Base-by-base conservation (phyloP, 2,113 vertebrate genomes). In the Zootoca vivipara region DNA sequence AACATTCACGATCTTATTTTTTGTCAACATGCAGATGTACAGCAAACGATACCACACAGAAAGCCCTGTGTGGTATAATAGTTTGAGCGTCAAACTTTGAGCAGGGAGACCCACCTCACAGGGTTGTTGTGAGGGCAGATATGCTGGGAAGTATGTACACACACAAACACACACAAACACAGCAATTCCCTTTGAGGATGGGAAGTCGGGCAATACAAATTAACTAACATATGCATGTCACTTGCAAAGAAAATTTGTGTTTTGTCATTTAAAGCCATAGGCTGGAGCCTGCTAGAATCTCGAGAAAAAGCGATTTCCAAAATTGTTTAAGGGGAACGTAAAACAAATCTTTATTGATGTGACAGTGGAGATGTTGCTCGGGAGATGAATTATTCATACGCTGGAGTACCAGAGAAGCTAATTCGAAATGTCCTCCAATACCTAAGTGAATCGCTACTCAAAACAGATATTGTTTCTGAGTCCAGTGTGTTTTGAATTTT, bases 331-430 rank as follows among this genome's bases (percentile, higher is more conserved):
- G 26, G 58, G 35, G 89, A 93, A 90, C 3, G 65, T 92, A 81
- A 93, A 94, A 85, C 56, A 82, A 90, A 82, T 85, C 26, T 75
- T 91, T 91, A 89, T 73, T 95, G 80, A 94, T 93, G 26, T 89
- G 52, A 83, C 92, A 82, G 65, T 89, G 85, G 79, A 91, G 22
- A 92, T 91, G n/a, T 33, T 94, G 82, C 73, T 89, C 62, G 90
- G 78, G 83, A 73, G 92, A 85, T 91, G 84, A 96, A 93, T 94
- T 93, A 93, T 93, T 92, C 67, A 93, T 86, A 87, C 72, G 8
- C 33, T 88, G 75, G 87, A 87, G 35, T 87, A 80, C 88, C 83
- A 92, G 40, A 92, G 52, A 93, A 94, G 69, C 38, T 87, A 90
- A 86, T 85, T 92, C 28, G 79, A 88, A 93, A 84, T 67, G 92